Evolutionary conservation across 2,797 vertebrate species (phyloP).

Genomic region (Tenualosa ilisha): DNA sequence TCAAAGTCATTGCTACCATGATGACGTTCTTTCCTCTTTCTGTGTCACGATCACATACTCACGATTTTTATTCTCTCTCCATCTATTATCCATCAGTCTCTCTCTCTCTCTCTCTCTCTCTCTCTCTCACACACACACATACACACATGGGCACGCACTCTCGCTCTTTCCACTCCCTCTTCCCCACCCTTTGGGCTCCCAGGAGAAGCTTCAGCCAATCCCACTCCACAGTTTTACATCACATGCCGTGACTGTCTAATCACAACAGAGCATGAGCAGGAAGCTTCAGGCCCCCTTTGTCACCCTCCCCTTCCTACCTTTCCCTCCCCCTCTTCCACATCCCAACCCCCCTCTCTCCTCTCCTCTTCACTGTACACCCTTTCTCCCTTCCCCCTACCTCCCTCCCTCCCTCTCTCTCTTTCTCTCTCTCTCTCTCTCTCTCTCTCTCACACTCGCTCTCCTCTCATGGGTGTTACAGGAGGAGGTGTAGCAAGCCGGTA

Average conservation of each 20-base stretch:
- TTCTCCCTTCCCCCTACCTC: neutral
- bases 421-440: neutral
- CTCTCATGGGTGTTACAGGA: neutral
- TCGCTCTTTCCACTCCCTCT: constrained; percentile 61
- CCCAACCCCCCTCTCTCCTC: constrained; percentile 27
- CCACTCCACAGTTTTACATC: neutral
- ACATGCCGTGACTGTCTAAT: neutral
- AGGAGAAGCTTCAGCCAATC: constrained; percentile 6
- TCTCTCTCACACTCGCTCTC: neutral
- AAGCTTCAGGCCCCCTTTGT: constrained; percentile 78
- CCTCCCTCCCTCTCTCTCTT: neutral
- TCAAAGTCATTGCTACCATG: neutral
- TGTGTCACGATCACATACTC: neutral
- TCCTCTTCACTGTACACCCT: constrained; percentile 30
- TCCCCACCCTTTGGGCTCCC: neutral
- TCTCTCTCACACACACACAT: constrained; percentile 22
- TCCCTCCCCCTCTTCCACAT: constrained; percentile 35
- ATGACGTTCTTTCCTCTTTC: neutral
- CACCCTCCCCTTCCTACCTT: constrained; percentile 51
- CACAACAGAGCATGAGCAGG: constrained; percentile 64
- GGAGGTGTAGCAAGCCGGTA: constrained; percentile 36
- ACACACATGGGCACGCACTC: constrained; percentile 34
- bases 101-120: neutral
- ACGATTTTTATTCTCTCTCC: neutral
- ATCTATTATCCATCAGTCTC: constrained; percentile 9